phyloP scores from a whole-genome alignment of 2,888 invertebrate species.

The Drosophila pegasa region DNA sequence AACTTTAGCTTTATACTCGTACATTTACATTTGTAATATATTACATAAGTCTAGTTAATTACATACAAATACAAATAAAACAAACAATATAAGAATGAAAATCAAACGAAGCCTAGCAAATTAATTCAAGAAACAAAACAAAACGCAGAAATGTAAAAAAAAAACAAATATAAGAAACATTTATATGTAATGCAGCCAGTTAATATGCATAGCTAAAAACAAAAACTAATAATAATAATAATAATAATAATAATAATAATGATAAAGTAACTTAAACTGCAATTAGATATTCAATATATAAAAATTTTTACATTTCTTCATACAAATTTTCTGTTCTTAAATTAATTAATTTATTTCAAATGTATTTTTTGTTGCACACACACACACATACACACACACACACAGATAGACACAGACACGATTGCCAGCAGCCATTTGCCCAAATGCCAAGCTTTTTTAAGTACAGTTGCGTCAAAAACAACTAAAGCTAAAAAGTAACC shows the following conservation, averaged over 20 bases:
- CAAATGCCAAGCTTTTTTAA: slow-evolving; percentile 31
- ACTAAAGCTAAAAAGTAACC: slow-evolving; percentile 20
- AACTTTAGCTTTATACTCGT: slow-evolving; percentile 80
- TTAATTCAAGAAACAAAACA: slow-evolving; percentile 63
- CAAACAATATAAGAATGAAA: slow-evolving; percentile 63
- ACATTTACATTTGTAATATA: slow-evolving; percentile 79
- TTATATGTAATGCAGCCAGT: slow-evolving; percentile 76
- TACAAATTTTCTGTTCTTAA: slow-evolving; percentile 14
- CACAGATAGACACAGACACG: slow-evolving; percentile 12
- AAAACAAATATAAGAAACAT: slow-evolving; percentile 60
- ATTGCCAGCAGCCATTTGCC: slow-evolving; percentile 28
- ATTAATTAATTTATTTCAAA: slow-evolving; percentile 22
- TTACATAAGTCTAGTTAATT: slow-evolving; percentile 78
- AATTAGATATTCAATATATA: slow-evolving; percentile 66
- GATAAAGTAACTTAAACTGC: slow-evolving; percentile 43
- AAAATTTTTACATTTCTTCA: slow-evolving; percentile 53
- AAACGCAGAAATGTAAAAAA: slow-evolving; percentile 42
- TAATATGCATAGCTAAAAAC: slow-evolving; percentile 66
- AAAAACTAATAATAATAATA: slow-evolving; percentile 26
- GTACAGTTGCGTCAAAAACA: slow-evolving; percentile 22
- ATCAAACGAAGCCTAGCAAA: slow-evolving; percentile 79
- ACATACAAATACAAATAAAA: slow-evolving; percentile 51
- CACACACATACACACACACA: slow-evolving; percentile 26
- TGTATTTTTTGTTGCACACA: slow-evolving; percentile 56
- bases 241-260: slow-evolving; percentile 19